Base-by-base conservation (phyloP, 2,797 vertebrate species). In the Thaleichthys pacificus region DNA sequence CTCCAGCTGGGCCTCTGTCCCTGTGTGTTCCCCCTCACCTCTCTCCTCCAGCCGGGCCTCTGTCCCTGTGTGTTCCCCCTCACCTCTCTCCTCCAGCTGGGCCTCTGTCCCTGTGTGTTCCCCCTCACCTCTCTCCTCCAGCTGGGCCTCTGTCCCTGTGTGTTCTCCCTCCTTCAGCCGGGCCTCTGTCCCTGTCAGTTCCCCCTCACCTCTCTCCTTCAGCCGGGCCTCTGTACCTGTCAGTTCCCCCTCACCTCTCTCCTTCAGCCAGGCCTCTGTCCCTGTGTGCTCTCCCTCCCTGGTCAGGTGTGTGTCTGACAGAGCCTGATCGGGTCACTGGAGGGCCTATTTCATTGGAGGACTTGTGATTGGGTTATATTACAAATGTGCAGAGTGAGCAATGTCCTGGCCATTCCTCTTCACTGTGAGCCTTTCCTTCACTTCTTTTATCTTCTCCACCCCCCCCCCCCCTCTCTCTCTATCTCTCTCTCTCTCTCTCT, bases 401-500 rank as follows among this genome's bases (percentile, higher is more conserved):
- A 3, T 26, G 66, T 32, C 26, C 26, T 14, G 15, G 24, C 15
- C 28, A 32, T 57, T 35, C 21, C 19, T 69, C 12, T 56, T 28
- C 57, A n/a, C 62, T 65, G 61, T 58, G 22, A 19, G 35, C 28
- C 9, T 60, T 5, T 28, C 65, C 58, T 35, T 5, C 38, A 54
- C n/a, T 24, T 56, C 7, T 69, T 12, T 56, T 24, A 38, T 51
- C 15, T 35, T 32, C 63, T 69, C 51, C 61, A 61, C 42, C 17
- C 28, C 21, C 3, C 17, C 1, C 35, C 21, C 3, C 15, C 1
- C 35, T 17, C 11, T 12, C 12, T 24, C 24, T 54, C 42, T 21
- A 30, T 28, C 62, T 68, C 61, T 62, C 61, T 63, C 38, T 28
- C 28, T 69, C 4, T 30, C 11, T 9, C 32, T 30, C 61, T 64